A percentile compares a stretch with the other conserved stretches of the same genome.
Evolutionary conservation across 1,140 invertebrate genomes (phyloP).

Genomic region (Drosophila quadrilineata): DNA sequence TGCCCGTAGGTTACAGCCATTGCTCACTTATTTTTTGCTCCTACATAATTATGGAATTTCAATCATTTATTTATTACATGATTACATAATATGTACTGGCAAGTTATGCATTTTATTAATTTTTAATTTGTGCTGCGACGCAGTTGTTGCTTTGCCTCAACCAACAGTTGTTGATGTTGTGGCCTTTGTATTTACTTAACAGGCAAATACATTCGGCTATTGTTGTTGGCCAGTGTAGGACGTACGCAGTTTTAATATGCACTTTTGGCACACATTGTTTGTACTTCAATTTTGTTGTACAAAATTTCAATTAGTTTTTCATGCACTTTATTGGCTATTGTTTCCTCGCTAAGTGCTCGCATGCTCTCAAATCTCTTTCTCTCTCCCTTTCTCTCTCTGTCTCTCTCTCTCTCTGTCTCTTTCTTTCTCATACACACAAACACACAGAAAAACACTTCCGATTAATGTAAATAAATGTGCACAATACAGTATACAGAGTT

Average conservation of each 20-base stretch:
- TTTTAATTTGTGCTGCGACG: slow-evolving; percentile 57
- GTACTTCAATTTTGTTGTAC: slow-evolving; percentile 63
- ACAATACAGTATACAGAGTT: slow-evolving; percentile 24
- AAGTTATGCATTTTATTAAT: slow-evolving; percentile 65
- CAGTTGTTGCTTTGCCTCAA: too few species aligned
- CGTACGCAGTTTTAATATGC: slow-evolving; percentile 56
- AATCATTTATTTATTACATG: slow-evolving; percentile 75
- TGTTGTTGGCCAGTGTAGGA: slow-evolving; percentile 20
- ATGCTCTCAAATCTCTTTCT: too few species aligned
- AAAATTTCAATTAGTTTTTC: slow-evolving; percentile 73
- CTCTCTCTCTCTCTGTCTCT: too few species aligned
- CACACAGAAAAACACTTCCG: slow-evolving; percentile 13
- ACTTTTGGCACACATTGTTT: slow-evolving; percentile 55
- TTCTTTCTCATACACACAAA: slow-evolving; percentile 13
- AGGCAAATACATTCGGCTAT: slow-evolving; percentile 3
- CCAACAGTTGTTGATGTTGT: slow-evolving; percentile 7
- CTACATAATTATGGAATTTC: slow-evolving; percentile 71
- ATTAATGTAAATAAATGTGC: slow-evolving; percentile 23
- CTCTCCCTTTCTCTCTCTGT: too few species aligned
- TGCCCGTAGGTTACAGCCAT: too few species aligned
- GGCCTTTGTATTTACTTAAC: slow-evolving; percentile 16
- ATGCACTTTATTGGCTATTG: slow-evolving; percentile 75
- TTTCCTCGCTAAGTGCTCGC: slow-evolving; percentile 63
- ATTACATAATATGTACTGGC: slow-evolving; percentile 63
- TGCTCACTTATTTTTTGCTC: background rate